These are phyloP conservation scores for Vulpes vulpes DNA, from an alignment of 2,113 vertebrate genomes.

Conservation along the genomic window DNA sequence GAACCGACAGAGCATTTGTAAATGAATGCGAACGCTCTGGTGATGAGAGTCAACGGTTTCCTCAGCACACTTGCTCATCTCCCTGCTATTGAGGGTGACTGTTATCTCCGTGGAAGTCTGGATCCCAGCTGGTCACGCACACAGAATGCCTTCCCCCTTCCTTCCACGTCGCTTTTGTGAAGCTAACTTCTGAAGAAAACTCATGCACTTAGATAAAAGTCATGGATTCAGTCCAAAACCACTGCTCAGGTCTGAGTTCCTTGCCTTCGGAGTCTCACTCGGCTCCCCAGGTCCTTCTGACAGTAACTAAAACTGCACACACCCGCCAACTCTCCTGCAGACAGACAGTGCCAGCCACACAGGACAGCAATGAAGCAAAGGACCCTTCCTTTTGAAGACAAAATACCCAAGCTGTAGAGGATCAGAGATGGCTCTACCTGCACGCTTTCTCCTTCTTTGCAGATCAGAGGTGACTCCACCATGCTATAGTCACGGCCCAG, in stretches of 20 bases:
- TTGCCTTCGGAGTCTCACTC: rapidly evolving
- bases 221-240: not conserved
- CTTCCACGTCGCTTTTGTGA: rapidly evolving
- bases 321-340: rapidly evolving
- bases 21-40: no score
- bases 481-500: constrained; percentile 96
- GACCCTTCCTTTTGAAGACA: rapidly evolving
- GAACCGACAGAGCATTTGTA: not conserved
- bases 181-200: not conserved
- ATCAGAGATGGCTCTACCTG: constrained; percentile 88
- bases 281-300: not conserved
- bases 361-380: rapidly evolving
- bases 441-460: constrained; percentile 97
- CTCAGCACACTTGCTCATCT: not conserved
- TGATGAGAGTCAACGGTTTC: not conserved
- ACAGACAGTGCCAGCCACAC: rapidly evolving
- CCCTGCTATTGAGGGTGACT: not conserved
- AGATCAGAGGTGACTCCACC: constrained; percentile 95
- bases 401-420: rapidly evolving
- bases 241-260: no score
- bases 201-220: rapidly evolving
- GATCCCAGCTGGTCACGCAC: not conserved
- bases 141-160: rapidly evolving
- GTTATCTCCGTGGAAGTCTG: not conserved
- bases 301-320: rapidly evolving